A percentile compares a stretch with the other conserved stretches of the same genome.
These are phyloP conservation scores for Neodiprion lecontei DNA, from an alignment of 1,140 invertebrate species.

Conservation along the genomic window DNA sequence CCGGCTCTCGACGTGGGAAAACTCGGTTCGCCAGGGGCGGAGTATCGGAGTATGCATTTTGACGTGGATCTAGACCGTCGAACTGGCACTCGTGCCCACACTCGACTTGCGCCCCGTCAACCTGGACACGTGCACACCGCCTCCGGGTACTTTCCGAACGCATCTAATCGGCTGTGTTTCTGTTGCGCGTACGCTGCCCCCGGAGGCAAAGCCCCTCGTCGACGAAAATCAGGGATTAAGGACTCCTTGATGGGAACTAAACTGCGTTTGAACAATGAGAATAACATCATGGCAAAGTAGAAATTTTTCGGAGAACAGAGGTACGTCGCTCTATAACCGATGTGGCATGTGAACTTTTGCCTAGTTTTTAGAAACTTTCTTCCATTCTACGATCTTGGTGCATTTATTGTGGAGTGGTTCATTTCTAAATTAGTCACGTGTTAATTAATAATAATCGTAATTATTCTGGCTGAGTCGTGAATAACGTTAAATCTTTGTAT, in stretches of 20 bases:
- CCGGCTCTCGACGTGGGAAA: background rate
- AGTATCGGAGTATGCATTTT: background rate
- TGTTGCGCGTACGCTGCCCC: background rate
- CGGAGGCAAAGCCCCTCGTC: background rate
- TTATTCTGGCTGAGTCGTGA: too few species aligned
- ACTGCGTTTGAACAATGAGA: slow-evolving; percentile 35
- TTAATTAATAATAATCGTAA: too few species aligned
- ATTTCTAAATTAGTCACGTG: too few species aligned
- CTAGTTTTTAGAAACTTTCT: too few species aligned
- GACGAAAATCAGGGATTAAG: slow-evolving; percentile 50
- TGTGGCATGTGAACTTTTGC: too few species aligned
- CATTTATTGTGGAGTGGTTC: too few species aligned
- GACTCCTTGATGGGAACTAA: slow-evolving; percentile 57
- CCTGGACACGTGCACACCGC: background rate
- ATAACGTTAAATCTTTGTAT: too few species aligned
- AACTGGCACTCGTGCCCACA: background rate
- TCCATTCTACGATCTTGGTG: too few species aligned
- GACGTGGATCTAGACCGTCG: background rate
- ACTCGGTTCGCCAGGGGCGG: background rate
- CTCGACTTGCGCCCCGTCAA: background rate
- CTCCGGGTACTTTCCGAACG: too few species aligned
- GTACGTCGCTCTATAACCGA: too few species aligned
- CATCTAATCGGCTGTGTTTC: background rate
- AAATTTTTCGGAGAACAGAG: too few species aligned
- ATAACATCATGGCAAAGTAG: background rate